These are phyloP conservation scores for Anolis sagrei DNA, from an alignment of 2,113 vertebrate genomes.

Conservation along the genomic window DNA sequence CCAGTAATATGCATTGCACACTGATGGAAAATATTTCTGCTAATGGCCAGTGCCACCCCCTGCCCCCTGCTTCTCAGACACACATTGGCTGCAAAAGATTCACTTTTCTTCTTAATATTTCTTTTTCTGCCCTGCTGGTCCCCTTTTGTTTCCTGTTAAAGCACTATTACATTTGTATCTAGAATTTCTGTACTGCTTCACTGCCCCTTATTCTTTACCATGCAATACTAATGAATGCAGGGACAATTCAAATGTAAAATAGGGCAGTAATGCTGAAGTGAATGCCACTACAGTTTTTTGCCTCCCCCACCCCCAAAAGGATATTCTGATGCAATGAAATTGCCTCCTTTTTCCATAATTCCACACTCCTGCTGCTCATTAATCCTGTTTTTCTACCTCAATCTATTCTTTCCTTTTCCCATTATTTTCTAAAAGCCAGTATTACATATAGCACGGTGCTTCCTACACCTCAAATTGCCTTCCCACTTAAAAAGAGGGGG, in stretches of 20 bases:
- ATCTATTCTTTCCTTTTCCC: not conserved
- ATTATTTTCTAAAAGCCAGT: conserved; percentile 4
- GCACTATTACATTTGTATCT: conserved; percentile 11
- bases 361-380: not conserved
- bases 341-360: not conserved
- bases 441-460: not conserved
- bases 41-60: not conserved
- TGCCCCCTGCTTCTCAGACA: not conserved
- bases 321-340: conserved; percentile 25
- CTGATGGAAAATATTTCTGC: not conserved
- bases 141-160: conserved; percentile 10
- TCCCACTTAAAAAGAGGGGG: not conserved
- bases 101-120: not conserved
- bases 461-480: conserved; percentile 21
- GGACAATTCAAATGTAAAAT: conserved; percentile 36
- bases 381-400: not conserved
- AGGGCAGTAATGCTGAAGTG: conserved; percentile 11
- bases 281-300: conserved; percentile 10
- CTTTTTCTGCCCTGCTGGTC: not conserved
- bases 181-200: conserved; percentile 1
- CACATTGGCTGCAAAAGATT: conserved; percentile 14
- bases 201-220: not conserved
- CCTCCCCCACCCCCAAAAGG: not conserved
- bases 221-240: conserved; percentile 25
- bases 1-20: conserved; percentile 6